Conservation (phyloP, 2,888 invertebrate species). For the Drosophila multiciliata region DNA sequence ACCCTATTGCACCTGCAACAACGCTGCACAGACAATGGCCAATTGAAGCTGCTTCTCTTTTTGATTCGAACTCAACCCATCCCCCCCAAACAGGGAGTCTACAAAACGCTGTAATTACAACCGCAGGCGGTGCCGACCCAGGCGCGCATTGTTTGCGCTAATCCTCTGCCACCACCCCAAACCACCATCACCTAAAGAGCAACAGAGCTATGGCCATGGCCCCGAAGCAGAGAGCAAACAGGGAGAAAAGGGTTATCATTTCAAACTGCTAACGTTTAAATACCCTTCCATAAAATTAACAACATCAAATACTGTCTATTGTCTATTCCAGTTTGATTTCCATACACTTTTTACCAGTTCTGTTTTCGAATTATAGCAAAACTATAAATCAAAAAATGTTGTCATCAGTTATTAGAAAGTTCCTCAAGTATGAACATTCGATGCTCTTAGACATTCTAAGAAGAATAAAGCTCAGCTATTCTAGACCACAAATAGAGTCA, state of each 20-base stretch:
- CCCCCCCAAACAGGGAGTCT: not conserved
- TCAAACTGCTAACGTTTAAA: not conserved
- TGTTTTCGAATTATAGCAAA: not conserved
- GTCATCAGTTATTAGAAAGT: no score
- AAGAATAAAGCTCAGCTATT: no score
- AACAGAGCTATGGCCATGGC: conserved; percentile 53
- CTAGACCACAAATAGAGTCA: no score
- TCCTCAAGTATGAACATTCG: no score
- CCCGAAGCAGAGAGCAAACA: conserved; percentile 47
- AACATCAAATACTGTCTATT: not conserved
- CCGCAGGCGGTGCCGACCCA: conserved; percentile 49
- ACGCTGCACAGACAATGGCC: conserved; percentile 66
- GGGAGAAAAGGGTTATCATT: not conserved
- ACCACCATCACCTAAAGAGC: not conserved
- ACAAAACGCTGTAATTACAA: conserved; percentile 71
- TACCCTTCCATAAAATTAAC: conserved; percentile 3
- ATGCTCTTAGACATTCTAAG: no score
- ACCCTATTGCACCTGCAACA: conserved; percentile 48
- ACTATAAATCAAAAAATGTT: not conserved
- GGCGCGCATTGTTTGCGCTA: conserved; percentile 47
- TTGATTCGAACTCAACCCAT: conserved; percentile 11
- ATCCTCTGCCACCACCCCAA: not conserved
- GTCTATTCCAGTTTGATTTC: not conserved
- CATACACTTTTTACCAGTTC: not conserved
- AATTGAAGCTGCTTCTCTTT: conserved; percentile 57